Evolutionary conservation across 30 jellyfish, hydroid and myxozoan genomes (phyloP).

Genomic region (Phacellophora camtschatica): DNA sequence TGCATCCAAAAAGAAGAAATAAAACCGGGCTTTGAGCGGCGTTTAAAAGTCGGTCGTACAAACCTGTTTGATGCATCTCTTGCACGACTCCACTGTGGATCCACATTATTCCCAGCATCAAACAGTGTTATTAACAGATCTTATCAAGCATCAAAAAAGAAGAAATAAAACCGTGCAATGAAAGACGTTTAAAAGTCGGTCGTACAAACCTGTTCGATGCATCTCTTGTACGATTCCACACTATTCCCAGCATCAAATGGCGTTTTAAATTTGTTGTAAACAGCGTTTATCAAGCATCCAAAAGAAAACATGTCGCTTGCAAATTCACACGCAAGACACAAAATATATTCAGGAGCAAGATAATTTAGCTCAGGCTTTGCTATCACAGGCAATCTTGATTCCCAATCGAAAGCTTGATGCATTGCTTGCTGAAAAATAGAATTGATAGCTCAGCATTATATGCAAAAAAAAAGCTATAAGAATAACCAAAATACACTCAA

Average conservation of each 20-base stretch:
- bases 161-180: no score
- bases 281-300: slow-evolving; percentile 85
- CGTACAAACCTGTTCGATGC: slow-evolving; percentile 83
- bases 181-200: neutral
- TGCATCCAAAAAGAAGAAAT: no score
- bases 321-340: slow-evolving; percentile 51
- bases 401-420: slow-evolving; percentile 50
- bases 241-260: slow-evolving; percentile 88
- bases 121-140: slow-evolving; percentile 83
- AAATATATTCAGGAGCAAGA: slow-evolving; percentile 81
- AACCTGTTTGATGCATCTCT: slow-evolving; percentile 85
- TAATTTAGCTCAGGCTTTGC: slow-evolving; percentile 87
- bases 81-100: slow-evolving; percentile 70
- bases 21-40: no score
- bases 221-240: slow-evolving; percentile 68
- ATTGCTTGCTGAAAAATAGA: slow-evolving; percentile 42
- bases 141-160: no score
- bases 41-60: neutral
- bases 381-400: slow-evolving; percentile 40
- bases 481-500: no score
- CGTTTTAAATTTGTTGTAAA: slow-evolving; percentile 65
- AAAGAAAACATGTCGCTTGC: slow-evolving; percentile 84
- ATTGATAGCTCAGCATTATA: no score
- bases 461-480: no score
- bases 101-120: slow-evolving; percentile 79